Conservation (phyloP, 2,797 vertebrate genomes). For the Scolopax rusticola region DNA sequence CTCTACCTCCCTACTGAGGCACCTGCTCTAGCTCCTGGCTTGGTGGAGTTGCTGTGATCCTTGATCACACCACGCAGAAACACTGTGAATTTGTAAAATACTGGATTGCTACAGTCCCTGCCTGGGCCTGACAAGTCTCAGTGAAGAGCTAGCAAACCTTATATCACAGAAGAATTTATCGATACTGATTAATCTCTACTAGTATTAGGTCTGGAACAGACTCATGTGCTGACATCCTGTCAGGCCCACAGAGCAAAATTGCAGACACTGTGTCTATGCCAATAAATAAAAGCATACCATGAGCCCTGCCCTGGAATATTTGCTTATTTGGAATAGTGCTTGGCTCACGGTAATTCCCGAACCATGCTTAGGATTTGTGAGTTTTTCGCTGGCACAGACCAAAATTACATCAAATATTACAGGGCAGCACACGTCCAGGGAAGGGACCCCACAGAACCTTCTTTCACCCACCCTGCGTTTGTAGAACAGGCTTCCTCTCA, state of each 20-base stretch:
- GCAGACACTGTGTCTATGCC: not conserved
- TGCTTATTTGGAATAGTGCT: not conserved
- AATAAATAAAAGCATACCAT: not conserved
- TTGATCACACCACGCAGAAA: not conserved
- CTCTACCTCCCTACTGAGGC: rapidly evolving
- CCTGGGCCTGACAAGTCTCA: not conserved
- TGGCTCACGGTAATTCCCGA: not conserved
- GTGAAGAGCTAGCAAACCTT: not conserved
- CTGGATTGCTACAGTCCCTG: not conserved
- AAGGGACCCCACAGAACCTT: rapidly evolving
- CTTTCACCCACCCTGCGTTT: rapidly evolving
- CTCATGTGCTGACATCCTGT: rapidly evolving
- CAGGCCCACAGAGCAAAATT: not conserved
- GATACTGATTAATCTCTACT: not conserved
- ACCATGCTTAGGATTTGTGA: not conserved
- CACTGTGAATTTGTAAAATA: not conserved
- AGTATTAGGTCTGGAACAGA: not conserved
- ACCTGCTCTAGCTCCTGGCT: not conserved
- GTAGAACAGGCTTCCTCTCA: not conserved
- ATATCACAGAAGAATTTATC: not conserved
- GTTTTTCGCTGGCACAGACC: rapidly evolving
- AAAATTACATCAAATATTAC: rapidly evolving
- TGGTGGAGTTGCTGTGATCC: rapidly evolving
- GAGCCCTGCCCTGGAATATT: not conserved
- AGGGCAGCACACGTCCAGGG: rapidly evolving